A percentile compares a stretch with the other conserved stretches of the same genome.
Evolutionary conservation across 2,888 invertebrate species (phyloP).

Genomic region (Aspidapion aeneum): DNA sequence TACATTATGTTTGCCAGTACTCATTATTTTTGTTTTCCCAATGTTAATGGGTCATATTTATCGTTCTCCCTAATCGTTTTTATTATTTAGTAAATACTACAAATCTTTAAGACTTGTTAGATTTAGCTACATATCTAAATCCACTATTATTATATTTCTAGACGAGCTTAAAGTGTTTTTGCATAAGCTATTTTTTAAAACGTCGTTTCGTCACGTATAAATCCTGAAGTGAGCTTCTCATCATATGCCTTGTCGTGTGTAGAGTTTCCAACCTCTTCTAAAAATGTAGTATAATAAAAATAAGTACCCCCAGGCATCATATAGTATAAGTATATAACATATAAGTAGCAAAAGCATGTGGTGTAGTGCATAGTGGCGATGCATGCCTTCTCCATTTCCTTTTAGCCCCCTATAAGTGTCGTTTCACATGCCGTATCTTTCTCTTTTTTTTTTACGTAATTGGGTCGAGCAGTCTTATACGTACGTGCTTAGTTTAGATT

Average conservation of each 20-base stretch:
- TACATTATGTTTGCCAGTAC: too few species aligned
- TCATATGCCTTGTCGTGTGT: too few species aligned
- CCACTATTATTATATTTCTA: too few species aligned
- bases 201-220: background rate
- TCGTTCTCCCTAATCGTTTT: too few species aligned
- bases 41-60: too few species aligned
- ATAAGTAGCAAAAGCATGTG: background rate
- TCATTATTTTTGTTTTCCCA: too few species aligned
- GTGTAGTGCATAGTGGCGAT: background rate
- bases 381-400: too few species aligned
- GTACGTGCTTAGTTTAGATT: constrained; percentile 19
- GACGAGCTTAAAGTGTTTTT: too few species aligned
- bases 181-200: too few species aligned
- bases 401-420: background rate
- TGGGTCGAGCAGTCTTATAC: constrained; percentile 23
- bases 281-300: background rate
- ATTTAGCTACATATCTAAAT: too few species aligned
- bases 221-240: background rate
- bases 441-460: constrained; percentile 23
- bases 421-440: constrained; percentile 12
- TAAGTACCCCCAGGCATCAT: background rate
- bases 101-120: too few species aligned
- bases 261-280: background rate
- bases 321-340: background rate
- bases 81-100: too few species aligned